phyloP scores from a whole-genome alignment of 2,113 vertebrate genomes.

The Anas platyrhynchos region DNA sequence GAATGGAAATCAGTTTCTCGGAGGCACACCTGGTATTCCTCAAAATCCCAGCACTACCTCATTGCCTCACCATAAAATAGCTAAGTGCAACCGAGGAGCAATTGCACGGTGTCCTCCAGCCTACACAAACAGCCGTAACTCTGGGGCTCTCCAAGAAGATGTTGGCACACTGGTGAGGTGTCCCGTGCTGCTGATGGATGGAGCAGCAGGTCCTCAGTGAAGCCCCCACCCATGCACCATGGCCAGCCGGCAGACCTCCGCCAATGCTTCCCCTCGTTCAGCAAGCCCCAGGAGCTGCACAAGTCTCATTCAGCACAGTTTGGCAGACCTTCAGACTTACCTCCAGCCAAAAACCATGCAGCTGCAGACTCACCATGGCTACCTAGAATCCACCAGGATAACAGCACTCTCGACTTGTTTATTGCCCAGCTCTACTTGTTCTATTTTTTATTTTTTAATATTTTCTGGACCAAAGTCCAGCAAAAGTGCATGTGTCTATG shows the following conservation, averaged over 20 bases:
- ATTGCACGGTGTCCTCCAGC: background rate
- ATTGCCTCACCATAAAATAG: background rate
- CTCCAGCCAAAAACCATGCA: constrained; percentile 1
- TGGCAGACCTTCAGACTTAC: constrained; percentile 36
- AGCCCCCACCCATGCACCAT: background rate
- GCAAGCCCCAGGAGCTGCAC: background rate
- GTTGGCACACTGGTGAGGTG: background rate
- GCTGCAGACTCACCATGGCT: constrained; percentile 12
- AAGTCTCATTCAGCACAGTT: background rate
- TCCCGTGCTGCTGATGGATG: background rate
- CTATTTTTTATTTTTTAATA: background rate
- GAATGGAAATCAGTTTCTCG: accelerated
- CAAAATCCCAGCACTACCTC: background rate
- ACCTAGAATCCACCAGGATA: background rate
- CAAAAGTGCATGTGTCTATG: background rate
- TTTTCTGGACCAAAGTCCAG: constrained; percentile 13
- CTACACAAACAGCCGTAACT: background rate
- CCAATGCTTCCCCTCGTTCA: background rate
- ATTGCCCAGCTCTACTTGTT: constrained; percentile 6
- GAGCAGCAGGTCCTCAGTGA: background rate
- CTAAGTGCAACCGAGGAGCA: background rate
- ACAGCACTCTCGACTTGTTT: background rate
- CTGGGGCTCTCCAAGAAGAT: background rate
- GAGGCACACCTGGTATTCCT: background rate
- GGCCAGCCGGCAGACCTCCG: background rate